Conservation (phyloP, 2,113 vertebrate genomes). For the Urocitellus parryii region DNA sequence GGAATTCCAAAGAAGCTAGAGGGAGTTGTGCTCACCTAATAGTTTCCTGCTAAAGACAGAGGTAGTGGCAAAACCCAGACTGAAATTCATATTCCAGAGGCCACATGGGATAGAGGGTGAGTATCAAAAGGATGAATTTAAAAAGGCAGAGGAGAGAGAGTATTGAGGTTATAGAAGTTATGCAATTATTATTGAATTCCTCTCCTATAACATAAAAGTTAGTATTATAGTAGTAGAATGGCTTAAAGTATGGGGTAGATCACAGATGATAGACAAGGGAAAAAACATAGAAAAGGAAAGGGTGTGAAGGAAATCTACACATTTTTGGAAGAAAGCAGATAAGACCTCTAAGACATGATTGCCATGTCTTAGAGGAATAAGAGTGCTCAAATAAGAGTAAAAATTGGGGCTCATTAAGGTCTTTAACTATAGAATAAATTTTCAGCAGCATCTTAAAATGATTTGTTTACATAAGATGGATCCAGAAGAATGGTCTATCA, state of each 20-base stretch:
- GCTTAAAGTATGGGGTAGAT: not conserved
- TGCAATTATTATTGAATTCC: not conserved
- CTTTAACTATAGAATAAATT: not conserved
- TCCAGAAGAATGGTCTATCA: not conserved
- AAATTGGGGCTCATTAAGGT: not conserved
- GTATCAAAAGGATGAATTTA: not conserved
- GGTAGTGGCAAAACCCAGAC: not conserved
- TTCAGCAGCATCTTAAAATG: not conserved
- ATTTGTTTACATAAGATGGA: not conserved
- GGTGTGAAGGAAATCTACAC: not conserved
- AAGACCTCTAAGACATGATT: not conserved
- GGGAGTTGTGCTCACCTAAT: not conserved
- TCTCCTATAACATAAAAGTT: not conserved
- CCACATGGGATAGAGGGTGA: not conserved
- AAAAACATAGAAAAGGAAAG: not conserved
- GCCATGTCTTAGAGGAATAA: not conserved
- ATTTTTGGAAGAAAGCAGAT: not conserved
- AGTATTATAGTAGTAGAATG: not conserved
- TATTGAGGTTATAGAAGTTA: not conserved
- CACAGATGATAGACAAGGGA: not conserved
- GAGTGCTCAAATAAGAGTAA: not conserved
- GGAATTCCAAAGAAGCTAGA: not conserved
- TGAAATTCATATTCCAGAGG: not conserved
- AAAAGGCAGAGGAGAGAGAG: not conserved
- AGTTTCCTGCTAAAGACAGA: not conserved